Conservation (phyloP, 2,797 vertebrate species). For the Choloepus didactylus region DNA sequence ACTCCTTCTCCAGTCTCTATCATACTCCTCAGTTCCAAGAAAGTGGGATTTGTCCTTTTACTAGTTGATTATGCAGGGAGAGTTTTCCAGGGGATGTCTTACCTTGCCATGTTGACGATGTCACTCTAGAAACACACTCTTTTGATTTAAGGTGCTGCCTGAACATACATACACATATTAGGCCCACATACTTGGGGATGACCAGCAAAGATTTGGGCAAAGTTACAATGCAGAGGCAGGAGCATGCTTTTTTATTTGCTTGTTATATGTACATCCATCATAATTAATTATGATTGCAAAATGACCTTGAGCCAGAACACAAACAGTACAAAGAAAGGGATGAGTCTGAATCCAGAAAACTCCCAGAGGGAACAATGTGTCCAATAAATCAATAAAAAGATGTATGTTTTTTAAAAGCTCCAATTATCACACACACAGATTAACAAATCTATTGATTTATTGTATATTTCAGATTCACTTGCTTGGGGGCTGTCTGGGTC, state of each 20-base stretch:
- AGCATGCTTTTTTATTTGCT: background rate
- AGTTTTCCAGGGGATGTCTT: too few species aligned
- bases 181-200: background rate
- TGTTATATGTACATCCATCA: rapidly evolving
- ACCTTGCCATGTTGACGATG: too few species aligned
- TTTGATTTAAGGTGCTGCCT: background rate
- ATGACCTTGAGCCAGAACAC: background rate
- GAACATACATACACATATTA: background rate
- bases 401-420: background rate
- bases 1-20: too few species aligned
- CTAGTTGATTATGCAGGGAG: too few species aligned
- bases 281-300: background rate
- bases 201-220: background rate
- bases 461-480: background rate
- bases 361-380: background rate
- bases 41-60: too few species aligned
- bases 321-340: too few species aligned
- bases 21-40: too few species aligned
- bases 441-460: background rate
- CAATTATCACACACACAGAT: background rate
- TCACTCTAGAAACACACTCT: background rate
- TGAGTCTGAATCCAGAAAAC: background rate
- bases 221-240: background rate
- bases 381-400: background rate
- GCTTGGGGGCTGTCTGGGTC: background rate